A percentile compares a stretch with the other conserved stretches of the same genome.
These are phyloP conservation scores for Monopis laevigella DNA, from an alignment of 2,888 invertebrate species.

Conservation along the genomic window DNA sequence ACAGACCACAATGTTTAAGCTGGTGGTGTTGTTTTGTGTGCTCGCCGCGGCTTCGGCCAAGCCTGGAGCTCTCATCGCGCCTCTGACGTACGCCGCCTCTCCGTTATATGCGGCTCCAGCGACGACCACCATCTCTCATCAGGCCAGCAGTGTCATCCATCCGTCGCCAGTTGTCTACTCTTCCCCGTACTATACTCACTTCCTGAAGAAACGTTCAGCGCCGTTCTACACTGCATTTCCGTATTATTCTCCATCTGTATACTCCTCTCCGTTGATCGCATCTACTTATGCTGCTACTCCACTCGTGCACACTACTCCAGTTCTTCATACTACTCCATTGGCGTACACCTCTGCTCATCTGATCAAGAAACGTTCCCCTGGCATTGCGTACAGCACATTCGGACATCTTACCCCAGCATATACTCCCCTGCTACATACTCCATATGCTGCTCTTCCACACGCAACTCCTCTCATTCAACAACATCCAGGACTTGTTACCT, in stretches of 20 bases:
- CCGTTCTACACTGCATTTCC: constrained; percentile 16
- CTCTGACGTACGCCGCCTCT: constrained; percentile 27
- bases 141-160: constrained; percentile 53
- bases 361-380: constrained; percentile 40
- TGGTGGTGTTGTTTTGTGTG: constrained; percentile 70
- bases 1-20: constrained; percentile 58
- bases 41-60: constrained; percentile 63
- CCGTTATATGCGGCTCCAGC: constrained; percentile 29
- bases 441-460: constrained; percentile 27
- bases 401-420: background rate
- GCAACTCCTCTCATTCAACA: constrained; percentile 32
- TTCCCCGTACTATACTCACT: constrained; percentile 33
- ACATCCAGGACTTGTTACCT: constrained; percentile 28
- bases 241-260: constrained; percentile 23
- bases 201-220: constrained; percentile 33
- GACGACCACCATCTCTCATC: constrained; percentile 38
- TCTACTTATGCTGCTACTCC: constrained; percentile 19
- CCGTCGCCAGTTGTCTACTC: constrained; percentile 42
- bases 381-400: constrained; percentile 24
- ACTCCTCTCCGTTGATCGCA: constrained; percentile 18
- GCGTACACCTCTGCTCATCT: constrained; percentile 30
- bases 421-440: constrained; percentile 16
- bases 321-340: constrained; percentile 18
- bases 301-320: constrained; percentile 18
- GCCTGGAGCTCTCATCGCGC: constrained; percentile 33